These are phyloP conservation scores for Tachysurus vachellii DNA, from an alignment of 2,113 vertebrate species.

Conservation along the genomic window DNA sequence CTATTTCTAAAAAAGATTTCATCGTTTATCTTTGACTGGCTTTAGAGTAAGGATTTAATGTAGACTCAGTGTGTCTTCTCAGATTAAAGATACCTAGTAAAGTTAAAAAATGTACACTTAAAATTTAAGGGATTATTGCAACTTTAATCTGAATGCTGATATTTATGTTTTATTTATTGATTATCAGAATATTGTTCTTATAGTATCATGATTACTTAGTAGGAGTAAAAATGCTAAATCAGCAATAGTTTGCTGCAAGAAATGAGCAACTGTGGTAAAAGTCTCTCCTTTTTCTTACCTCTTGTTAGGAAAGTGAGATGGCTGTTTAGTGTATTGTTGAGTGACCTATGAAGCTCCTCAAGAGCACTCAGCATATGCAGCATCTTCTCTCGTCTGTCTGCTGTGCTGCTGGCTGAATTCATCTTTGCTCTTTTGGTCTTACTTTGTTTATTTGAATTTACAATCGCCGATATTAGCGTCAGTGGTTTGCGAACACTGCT, in stretches of 20 bases:
- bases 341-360: slow-evolving; percentile 61
- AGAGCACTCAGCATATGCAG: slow-evolving; percentile 68
- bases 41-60: not conserved
- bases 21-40: not conserved
- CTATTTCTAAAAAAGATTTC: not conserved
- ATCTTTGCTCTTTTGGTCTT: not conserved
- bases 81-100: not conserved
- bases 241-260: not conserved
- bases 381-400: slow-evolving; percentile 60
- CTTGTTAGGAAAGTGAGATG: slow-evolving; percentile 63
- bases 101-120: not conserved
- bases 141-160: too few relatives aligned
- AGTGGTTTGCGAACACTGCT: not conserved
- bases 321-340: slow-evolving; percentile 64
- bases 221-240: not conserved
- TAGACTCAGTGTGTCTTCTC: not conserved
- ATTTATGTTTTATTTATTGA: not conserved
- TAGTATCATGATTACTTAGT: not conserved
- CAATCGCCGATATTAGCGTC: not conserved
- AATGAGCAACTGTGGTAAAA: not conserved
- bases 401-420: not conserved
- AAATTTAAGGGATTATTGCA: not conserved
- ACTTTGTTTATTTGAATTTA: not conserved
- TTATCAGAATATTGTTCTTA: not conserved
- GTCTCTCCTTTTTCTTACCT: slow-evolving; percentile 53